A percentile compares a stretch with the other conserved stretches of the same genome.
Conservation (phyloP, 1,140 invertebrate species). For the Caenorhabditis latens region DNA sequence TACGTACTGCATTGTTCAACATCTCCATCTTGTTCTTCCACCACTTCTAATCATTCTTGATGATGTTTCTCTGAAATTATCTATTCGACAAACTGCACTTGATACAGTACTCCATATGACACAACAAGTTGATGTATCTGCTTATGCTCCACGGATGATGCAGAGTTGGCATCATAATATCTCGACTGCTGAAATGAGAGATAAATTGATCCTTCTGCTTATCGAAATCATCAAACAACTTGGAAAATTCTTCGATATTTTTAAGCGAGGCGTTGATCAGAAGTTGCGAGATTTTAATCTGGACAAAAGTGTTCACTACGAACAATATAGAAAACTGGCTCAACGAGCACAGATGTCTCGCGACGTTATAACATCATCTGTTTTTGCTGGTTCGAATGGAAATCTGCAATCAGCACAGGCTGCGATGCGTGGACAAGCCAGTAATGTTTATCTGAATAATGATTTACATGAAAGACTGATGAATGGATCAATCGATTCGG, state of each 20-base stretch:
- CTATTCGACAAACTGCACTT: slow-evolving; percentile 12
- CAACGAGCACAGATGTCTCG: slow-evolving; percentile 39
- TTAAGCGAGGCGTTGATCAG: slow-evolving; percentile 17
- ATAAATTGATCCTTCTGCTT: slow-evolving; percentile 67
- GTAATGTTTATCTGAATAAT: slow-evolving; percentile 3
- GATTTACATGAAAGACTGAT: slow-evolving; percentile 12
- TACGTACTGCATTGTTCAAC: slow-evolving; percentile 77
- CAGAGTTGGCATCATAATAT: slow-evolving; percentile 61
- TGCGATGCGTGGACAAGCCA: neutral
- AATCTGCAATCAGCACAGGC: slow-evolving; percentile 10
- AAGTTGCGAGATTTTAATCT: neutral
- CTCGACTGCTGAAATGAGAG: slow-evolving; percentile 14
- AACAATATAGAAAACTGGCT: slow-evolving; percentile 9
- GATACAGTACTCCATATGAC: slow-evolving; percentile 55
- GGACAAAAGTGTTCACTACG: slow-evolving; percentile 24
- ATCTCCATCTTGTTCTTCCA: slow-evolving; percentile 93
- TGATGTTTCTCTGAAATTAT: slow-evolving; percentile 36
- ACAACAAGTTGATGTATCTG: slow-evolving; percentile 59
- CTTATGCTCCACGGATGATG: slow-evolving; percentile 60
- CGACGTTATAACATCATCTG: neutral
- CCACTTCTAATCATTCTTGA: slow-evolving; percentile 83
- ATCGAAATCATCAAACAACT: slow-evolving; percentile 69
- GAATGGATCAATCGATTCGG: slow-evolving; percentile 35
- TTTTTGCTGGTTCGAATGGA: neutral
- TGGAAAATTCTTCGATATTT: slow-evolving; percentile 44